Evolutionary conservation across 2,888 invertebrate genomes (phyloP), one percentile per base, ranked within the genome.

Genomic region (Lamellibrachia columna): DNA sequence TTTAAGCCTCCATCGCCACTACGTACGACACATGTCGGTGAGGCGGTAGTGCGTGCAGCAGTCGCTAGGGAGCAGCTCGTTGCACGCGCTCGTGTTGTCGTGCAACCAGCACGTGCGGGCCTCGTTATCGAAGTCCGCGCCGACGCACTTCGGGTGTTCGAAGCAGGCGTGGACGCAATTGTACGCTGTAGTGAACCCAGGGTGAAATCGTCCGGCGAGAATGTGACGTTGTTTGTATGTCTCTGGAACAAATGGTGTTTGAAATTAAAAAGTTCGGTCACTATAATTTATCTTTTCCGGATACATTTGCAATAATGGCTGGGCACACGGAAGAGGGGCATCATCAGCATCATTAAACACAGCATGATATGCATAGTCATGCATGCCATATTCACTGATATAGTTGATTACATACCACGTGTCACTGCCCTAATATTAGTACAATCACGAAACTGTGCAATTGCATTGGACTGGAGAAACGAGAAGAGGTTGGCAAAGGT

Each of bases 31-130:
- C 22, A 75, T 75, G 75, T 75, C 75, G 75, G 75, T 75, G 75
- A 75, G 75, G 75, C 75, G 75, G 75, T 75, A 75, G 75, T 75
- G 75, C 22, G 75, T 75, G 75, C 75, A 75, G n/a, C 75, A 75
- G 75, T 75, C 75, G 75, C 75, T 22, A 75, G 75, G n/a, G 22
- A 75, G 15, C 22, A 75, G 75, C 75, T 22, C 75, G 75, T 75
- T 75, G 22, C 75, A 75, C 75, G 15, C 75, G 75, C 75, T 75
- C 2, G 75, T 6, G 22, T 11, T 75, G 22, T 75, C 75, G 75
- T 75, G 75, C n/a, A 75, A 22, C 75, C 75, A 75, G 22, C 75
- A 75, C 75, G 75, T 75, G 15, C 75, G 75, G n/a, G 75, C n/a
- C 75, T 75, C 75, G 75, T 75, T 75, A 22, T 75, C 75, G 75